Percentiles rank a stretch among this genome's conserved stretches.
Evolutionary conservation across 2,888 invertebrate genomes (phyloP).

Genomic region (Drosophila gaucha): DNA sequence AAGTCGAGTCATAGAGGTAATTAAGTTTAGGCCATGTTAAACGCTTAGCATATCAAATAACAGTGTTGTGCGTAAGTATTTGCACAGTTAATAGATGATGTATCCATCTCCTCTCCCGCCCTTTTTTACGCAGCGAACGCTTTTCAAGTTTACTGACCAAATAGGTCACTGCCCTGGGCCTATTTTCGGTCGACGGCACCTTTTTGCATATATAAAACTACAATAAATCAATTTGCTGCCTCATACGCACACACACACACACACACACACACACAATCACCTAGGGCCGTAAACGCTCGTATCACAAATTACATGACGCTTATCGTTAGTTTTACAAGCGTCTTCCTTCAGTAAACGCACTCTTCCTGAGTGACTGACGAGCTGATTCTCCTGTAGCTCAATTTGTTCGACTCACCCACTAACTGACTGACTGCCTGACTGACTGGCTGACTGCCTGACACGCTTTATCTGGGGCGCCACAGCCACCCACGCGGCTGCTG

Average conservation of each 20-base stretch:
- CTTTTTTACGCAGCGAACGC: no score
- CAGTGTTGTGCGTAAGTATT: conserved; percentile 2
- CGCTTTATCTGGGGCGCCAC: conserved; percentile 44
- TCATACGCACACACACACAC: conserved; percentile 29
- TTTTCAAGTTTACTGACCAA: conserved; percentile 56
- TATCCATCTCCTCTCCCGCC: no score
- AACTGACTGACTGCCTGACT: conserved; percentile 11
- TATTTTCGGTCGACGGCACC: conserved; percentile 38
- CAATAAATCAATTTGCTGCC: conserved; percentile 66
- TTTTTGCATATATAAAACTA: conserved; percentile 47
- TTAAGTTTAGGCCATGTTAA: not conserved
- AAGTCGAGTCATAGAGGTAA: not conserved
- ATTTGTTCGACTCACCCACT: conserved; percentile 37
- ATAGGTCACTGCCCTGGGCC: conserved; percentile 37
- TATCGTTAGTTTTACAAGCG: conserved; percentile 69
- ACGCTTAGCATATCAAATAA: not conserved
- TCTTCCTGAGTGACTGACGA: conserved; percentile 29
- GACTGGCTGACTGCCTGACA: conserved; percentile 36
- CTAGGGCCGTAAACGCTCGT: conserved; percentile 35
- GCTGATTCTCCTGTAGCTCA: conserved; percentile 34
- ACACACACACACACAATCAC: conserved; percentile 18
- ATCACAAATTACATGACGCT: conserved; percentile 66
- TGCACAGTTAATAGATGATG: conserved; percentile 11
- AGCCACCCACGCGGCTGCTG: conserved; percentile 36
- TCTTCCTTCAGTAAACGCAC: conserved; percentile 45